These are phyloP conservation scores for Orcinus orca DNA, from an alignment of 2,113 vertebrate species.

Conservation along the genomic window DNA sequence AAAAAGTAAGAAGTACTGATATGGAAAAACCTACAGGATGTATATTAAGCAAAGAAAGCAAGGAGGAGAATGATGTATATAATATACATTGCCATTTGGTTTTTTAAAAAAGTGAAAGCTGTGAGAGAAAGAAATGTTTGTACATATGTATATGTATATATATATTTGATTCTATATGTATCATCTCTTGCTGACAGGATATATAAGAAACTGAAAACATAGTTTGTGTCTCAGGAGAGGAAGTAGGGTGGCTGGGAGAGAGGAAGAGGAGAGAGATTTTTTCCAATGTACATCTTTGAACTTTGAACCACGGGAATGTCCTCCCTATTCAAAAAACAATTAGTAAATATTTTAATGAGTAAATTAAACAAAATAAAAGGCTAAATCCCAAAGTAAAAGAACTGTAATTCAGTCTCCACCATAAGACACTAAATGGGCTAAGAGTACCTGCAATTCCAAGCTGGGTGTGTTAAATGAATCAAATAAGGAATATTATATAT, in stretches of 20 bases:
- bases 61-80: neutral
- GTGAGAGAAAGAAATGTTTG: neutral
- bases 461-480: neutral
- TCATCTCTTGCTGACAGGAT: neutral
- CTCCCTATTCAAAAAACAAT: neutral
- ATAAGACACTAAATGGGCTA: neutral
- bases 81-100: neutral
- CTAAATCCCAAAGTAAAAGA: neutral
- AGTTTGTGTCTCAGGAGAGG: neutral
- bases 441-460: neutral
- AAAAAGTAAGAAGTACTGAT: neutral
- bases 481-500: neutral
- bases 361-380: neutral
- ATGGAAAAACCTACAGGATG: neutral
- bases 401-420: neutral
- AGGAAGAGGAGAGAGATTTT: neutral
- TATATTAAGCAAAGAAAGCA: neutral
- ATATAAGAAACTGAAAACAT: neutral
- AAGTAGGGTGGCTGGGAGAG: neutral
- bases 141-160: rapidly evolving
- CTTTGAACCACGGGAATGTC: neutral
- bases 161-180: neutral
- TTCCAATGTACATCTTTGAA: neutral
- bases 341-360: neutral
- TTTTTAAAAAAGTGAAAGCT: neutral